These are phyloP conservation scores for Barnardius zonarius DNA, from an alignment of 2,113 vertebrate species.

Conservation along the genomic window DNA sequence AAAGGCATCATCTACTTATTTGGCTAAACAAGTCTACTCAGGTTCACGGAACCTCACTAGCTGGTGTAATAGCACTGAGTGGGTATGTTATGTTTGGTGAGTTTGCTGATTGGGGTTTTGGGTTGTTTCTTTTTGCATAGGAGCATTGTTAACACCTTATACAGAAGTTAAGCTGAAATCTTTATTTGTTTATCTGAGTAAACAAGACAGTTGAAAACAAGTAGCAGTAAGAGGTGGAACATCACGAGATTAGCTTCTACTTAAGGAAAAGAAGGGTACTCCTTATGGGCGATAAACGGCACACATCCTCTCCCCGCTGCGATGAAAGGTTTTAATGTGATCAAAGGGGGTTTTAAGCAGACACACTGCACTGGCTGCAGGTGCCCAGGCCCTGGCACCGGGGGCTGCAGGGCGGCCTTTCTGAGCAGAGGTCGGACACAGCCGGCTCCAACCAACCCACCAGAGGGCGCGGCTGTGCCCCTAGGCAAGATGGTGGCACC, in stretches of 20 bases:
- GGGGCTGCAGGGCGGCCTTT: no score
- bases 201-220: neutral
- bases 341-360: neutral
- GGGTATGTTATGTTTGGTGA: rapidly evolving
- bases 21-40: neutral
- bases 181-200: neutral
- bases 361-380: neutral
- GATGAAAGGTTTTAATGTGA: neutral
- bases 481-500: rapidly evolving
- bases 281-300: neutral
- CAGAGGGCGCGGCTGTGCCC: rapidly evolving
- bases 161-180: neutral
- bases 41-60: neutral
- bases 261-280: neutral
- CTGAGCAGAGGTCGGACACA: neutral
- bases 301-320: neutral
- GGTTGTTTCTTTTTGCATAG: neutral
- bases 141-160: neutral
- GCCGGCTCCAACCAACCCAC: neutral
- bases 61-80: neutral
- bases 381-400: rapidly evolving
- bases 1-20: neutral
- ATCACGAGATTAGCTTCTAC: neutral
- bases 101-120: neutral
- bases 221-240: neutral